Percentiles rank a stretch among this genome's conserved stretches.
These are phyloP conservation scores for Bubo scandiacus DNA, from an alignment of 2,113 vertebrate species.

Conservation along the genomic window DNA sequence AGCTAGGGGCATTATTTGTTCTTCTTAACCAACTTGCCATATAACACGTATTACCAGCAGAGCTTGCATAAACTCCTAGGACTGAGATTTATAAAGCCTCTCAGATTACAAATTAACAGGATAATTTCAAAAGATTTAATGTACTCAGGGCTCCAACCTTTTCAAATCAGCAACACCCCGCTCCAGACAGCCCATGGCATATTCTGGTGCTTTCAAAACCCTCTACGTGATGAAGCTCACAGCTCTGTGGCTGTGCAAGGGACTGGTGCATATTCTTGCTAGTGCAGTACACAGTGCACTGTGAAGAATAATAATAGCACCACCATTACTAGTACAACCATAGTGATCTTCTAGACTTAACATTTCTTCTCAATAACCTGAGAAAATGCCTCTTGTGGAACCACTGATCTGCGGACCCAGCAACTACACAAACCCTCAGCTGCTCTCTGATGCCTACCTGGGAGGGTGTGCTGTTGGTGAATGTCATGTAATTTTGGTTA, in stretches of 20 bases:
- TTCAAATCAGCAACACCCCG: not conserved
- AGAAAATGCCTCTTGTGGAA: not conserved
- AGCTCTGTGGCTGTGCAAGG: not conserved
- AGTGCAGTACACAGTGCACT: too few species aligned
- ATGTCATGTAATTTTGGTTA: not conserved
- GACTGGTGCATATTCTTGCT: not conserved
- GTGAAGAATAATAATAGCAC: not conserved
- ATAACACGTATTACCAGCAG: not conserved
- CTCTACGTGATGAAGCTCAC: not conserved
- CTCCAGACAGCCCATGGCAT: not conserved
- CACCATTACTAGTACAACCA: too few species aligned
- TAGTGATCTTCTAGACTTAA: not conserved
- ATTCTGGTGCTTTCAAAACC: not conserved
- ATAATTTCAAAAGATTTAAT: not conserved
- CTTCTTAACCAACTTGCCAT: not conserved
- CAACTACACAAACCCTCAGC: fast-evolving
- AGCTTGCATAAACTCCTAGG: not conserved
- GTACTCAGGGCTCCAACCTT: not conserved
- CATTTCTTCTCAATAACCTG: not conserved
- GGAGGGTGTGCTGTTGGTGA: not conserved
- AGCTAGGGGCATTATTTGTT: not conserved
- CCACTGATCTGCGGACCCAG: not conserved
- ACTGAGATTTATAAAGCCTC: not conserved
- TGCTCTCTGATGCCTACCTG: not conserved
- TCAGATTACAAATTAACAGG: not conserved